A percentile compares a stretch with the other conserved stretches of the same genome.
These are phyloP conservation scores for Brenthis daphne DNA, from an alignment of 2,888 invertebrate species.

Conservation along the genomic window DNA sequence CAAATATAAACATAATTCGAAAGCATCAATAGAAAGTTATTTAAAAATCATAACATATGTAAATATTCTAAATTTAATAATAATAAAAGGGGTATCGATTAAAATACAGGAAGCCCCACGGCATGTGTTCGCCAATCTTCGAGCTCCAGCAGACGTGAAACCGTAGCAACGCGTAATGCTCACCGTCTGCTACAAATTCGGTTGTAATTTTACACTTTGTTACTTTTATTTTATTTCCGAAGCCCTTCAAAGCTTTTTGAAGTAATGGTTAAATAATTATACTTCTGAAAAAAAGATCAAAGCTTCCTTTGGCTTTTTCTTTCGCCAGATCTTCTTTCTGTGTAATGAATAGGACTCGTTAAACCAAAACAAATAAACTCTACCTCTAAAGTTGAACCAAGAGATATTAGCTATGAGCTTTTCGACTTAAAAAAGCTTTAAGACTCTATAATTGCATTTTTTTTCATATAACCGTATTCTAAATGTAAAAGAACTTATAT, in stretches of 20 bases:
- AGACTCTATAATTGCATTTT: slow-evolving; percentile 4
- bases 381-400: slow-evolving; percentile 4
- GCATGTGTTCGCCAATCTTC: slow-evolving; percentile 30
- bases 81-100: slow-evolving; percentile 16
- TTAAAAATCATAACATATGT: not conserved
- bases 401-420: slow-evolving; percentile 8
- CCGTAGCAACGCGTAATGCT: slow-evolving; percentile 35
- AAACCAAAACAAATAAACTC: slow-evolving; percentile 9
- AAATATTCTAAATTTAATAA: not conserved
- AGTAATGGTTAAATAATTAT: slow-evolving; percentile 1
- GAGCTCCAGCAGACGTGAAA: slow-evolving; percentile 33
- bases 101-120: slow-evolving; percentile 31
- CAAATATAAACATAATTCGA: too few relatives aligned
- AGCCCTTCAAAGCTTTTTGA: slow-evolving; percentile 19
- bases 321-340: not conserved
- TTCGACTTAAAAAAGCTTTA: not conserved
- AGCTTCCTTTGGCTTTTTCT: not conserved
- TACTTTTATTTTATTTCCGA: slow-evolving; percentile 36
- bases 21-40: not conserved
- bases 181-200: slow-evolving; percentile 37
- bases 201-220: slow-evolving; percentile 38
- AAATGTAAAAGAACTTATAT: not conserved
- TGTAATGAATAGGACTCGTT: slow-evolving; percentile 16
- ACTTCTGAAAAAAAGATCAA: not conserved
- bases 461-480: not conserved